These are phyloP conservation scores for Heliothis peltigera DNA, from an alignment of 2,888 invertebrate species.

Conservation along the genomic window DNA sequence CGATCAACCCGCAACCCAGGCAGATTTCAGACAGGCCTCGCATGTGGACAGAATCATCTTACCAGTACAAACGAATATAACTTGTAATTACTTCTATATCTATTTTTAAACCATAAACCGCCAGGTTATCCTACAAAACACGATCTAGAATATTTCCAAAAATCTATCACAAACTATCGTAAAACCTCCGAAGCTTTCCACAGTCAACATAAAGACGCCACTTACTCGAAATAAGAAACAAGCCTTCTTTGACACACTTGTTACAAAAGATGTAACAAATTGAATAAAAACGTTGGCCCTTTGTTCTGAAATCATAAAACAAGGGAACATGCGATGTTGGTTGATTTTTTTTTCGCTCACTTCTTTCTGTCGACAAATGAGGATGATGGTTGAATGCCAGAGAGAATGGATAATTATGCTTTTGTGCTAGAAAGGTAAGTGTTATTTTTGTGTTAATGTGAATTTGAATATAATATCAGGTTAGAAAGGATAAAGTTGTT, in stretches of 20 bases:
- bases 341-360: slow-evolving; percentile 28
- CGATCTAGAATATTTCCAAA: slow-evolving; percentile 3
- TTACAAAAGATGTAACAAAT: slow-evolving; percentile 60
- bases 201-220: slow-evolving; percentile 31
- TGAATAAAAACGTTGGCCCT: slow-evolving; percentile 56
- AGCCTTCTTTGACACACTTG: slow-evolving; percentile 48
- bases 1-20: too few species aligned
- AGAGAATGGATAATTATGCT: slow-evolving; percentile 2
- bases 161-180: slow-evolving; percentile 30
- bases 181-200: slow-evolving; percentile 35
- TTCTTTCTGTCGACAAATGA: slow-evolving; percentile 31
- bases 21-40: too few species aligned
- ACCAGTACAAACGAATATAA: too few species aligned
- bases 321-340: slow-evolving; percentile 43
- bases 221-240: slow-evolving; percentile 14
- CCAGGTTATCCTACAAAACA: too few species aligned
- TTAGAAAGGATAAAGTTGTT: neutral
- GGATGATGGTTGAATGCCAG: slow-evolving; percentile 23
- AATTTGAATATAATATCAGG: slow-evolving; percentile 29
- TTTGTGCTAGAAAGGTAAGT: neutral
- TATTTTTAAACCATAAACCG: too few species aligned
- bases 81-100: too few species aligned
- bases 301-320: slow-evolving; percentile 53
- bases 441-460: too few species aligned
- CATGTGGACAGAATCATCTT: too few species aligned